Percentiles rank a stretch among this genome's conserved stretches.
Conservation (phyloP, 1,140 invertebrate species). For the Anoplophora glabripennis region DNA sequence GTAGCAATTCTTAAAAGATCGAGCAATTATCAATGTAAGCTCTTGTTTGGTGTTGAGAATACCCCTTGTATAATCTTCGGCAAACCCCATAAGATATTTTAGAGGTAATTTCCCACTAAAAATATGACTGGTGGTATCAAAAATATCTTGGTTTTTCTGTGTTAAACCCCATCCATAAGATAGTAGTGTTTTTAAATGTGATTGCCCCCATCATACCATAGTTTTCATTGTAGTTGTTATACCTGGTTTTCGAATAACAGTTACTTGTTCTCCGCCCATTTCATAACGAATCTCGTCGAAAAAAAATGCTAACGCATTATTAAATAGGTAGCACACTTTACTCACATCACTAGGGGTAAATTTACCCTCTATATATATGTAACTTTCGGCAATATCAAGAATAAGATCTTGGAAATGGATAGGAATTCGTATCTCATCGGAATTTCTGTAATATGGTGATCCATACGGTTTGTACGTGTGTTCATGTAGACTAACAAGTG, state of each 20-base stretch:
- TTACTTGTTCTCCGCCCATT: too few species aligned
- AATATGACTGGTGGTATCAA: slow-evolving; percentile 2
- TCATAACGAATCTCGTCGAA: too few species aligned
- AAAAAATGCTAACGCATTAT: too few species aligned
- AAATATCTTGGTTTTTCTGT: slow-evolving; percentile 1
- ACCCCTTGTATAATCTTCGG: slow-evolving; percentile 6
- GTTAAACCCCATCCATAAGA: background rate
- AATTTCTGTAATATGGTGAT: slow-evolving; percentile 17
- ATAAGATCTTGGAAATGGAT: slow-evolving; percentile 22
- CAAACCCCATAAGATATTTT: slow-evolving; percentile 14
- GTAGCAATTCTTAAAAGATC: slow-evolving; percentile 8
- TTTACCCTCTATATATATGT: slow-evolving; percentile 34
- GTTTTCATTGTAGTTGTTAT: too few species aligned
- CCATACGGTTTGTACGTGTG: slow-evolving; percentile 28
- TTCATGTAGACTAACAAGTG: slow-evolving; percentile 9
- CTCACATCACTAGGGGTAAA: slow-evolving; percentile 1
- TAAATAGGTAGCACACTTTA: background rate
- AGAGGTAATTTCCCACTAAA: slow-evolving; percentile 10
- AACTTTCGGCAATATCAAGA: slow-evolving; percentile 31
- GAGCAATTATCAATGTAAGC: slow-evolving; percentile 8
- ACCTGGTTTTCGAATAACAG: too few species aligned
- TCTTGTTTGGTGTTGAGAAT: slow-evolving; percentile 9
- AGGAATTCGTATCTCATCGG: slow-evolving; percentile 33
- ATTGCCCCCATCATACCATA: too few species aligned
- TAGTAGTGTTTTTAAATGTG: too few species aligned